Base-by-base conservation (phyloP, 30 jellyfish, hydroid and myxozoan species). In the Hydra vulgaris region DNA sequence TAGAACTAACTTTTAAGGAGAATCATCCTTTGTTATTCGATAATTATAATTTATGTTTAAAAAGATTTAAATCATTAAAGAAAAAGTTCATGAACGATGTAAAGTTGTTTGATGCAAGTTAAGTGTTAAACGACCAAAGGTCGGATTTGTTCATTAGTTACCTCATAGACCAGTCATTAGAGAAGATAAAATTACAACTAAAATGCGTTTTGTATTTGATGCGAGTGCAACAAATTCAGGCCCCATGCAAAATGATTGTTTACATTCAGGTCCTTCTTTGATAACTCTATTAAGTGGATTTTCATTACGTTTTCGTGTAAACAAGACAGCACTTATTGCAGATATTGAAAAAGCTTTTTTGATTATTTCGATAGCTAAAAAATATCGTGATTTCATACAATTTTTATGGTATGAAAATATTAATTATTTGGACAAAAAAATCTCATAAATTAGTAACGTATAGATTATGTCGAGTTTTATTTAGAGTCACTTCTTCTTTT, bases 151-250 rank as follows among this genome's bases (percentile, higher is more conserved):
- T 40, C 75, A 68, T 68, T 68, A 15, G 7, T 68, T 68, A 68
- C 81, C 81, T n/a, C 81, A 0, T 73, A 26, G 81, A 12, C 17
- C 81, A 15, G 81, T 73, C 23, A 27, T 73, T 12, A 25, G 66
- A 19, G 66, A 16, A 19, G 81, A 8, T 27, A 73, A 73, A 73
- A 26, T n/a, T n/a, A 73, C 12, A 53, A 21, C 81, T 8, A 73
- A 0, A 73, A 8, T 73, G 8, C 55, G 81, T 19, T 7, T 73
- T 27, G 81, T 73, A 0, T 73, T 73, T 26, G 81, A 73, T 27
- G 81, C 81, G 12, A 20, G 81, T 27, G 12, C 76, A 12, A 70
- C 52, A 70, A 40, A 40, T 40, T 40, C 61, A 40, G 61, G 61
- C 61, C 61, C 61, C 61, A 3, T 12, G 61, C 61, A 3, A 40